A percentile compares a stretch with the other conserved stretches of the same genome.
Evolutionary conservation across 2,797 vertebrate species (phyloP).

Genomic region (Chanos chanos): DNA sequence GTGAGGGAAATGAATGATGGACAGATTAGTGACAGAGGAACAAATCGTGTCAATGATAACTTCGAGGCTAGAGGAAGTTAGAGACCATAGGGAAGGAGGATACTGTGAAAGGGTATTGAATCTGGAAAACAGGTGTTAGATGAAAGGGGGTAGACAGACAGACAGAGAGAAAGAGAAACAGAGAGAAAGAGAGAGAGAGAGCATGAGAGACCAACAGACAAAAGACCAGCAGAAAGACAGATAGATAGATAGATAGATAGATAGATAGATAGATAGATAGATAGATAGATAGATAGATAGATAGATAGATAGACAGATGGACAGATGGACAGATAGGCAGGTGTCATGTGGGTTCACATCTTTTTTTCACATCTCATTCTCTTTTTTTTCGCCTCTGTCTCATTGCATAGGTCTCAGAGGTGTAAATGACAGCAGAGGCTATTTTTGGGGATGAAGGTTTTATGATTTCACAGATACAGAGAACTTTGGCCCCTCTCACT

Average conservation of each 20-base stretch:
- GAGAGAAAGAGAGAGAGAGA: background rate
- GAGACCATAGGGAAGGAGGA: too few relatives aligned
- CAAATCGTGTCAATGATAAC: too few relatives aligned
- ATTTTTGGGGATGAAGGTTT: constrained; percentile 29
- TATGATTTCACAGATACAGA: constrained; percentile 1
- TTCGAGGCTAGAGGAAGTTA: too few relatives aligned
- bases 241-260: too few relatives aligned
- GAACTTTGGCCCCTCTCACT: constrained; percentile 18
- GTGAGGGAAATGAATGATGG: too few relatives aligned
- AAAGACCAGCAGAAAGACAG: too few relatives aligned
- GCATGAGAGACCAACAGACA: background rate
- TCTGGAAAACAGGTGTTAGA: background rate
- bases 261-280: too few relatives aligned
- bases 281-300: too few relatives aligned
- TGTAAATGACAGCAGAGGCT: background rate
- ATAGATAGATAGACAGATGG: too few relatives aligned
- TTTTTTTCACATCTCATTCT: background rate
- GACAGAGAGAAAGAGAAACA: background rate
- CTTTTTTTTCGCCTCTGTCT: constrained; percentile 13
- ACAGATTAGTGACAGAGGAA: too few relatives aligned
- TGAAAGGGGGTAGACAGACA: constrained; percentile 2
- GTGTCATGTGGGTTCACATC: background rate
- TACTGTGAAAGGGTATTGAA: too few relatives aligned
- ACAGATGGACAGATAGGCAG: background rate
- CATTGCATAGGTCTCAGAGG: constrained; percentile 11